A percentile compares a stretch with the other conserved stretches of the same genome.
phyloP scores from a whole-genome alignment of 2,888 invertebrate species.

The Eretmocerus hayati region DNA sequence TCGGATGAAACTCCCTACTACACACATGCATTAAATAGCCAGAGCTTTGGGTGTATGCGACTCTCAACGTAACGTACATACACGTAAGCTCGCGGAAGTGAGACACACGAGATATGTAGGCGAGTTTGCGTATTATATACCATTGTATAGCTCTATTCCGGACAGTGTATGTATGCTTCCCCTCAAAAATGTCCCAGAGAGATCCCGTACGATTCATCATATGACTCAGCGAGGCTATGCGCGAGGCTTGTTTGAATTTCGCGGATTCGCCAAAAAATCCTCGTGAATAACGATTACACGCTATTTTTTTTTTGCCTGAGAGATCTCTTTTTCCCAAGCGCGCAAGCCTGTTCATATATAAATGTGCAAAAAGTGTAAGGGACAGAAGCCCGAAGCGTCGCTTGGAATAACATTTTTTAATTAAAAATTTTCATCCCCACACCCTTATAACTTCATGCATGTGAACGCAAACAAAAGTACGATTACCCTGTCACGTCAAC shows the following conservation, averaged over 20 bases:
- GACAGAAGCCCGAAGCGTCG: neutral
- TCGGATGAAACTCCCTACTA: too few relatives aligned
- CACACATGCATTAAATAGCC: too few relatives aligned
- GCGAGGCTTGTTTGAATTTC: neutral
- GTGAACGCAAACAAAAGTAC: too few relatives aligned
- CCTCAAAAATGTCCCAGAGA: neutral
- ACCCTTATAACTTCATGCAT: too few relatives aligned
- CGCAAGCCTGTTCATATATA: neutral
- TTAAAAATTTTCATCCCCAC: neutral
- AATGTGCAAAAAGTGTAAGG: neutral
- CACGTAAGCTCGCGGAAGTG: too few relatives aligned
- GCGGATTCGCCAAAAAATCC: conserved; percentile 1
- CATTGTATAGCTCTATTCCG: too few relatives aligned
- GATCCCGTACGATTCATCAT: conserved; percentile 2
- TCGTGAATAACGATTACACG: neutral
- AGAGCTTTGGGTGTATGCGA: too few relatives aligned
- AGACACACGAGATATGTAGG: too few relatives aligned
- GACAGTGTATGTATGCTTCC: too few relatives aligned
- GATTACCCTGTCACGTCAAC: too few relatives aligned
- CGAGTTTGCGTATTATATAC: too few relatives aligned
- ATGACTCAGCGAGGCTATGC: conserved; percentile 2
- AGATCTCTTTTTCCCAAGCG: neutral
- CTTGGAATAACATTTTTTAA: neutral
- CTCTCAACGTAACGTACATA: too few relatives aligned
- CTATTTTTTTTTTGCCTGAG: neutral